phyloP scores from a whole-genome alignment of 2,113 vertebrate genomes.

The Sander lucioperca region DNA sequence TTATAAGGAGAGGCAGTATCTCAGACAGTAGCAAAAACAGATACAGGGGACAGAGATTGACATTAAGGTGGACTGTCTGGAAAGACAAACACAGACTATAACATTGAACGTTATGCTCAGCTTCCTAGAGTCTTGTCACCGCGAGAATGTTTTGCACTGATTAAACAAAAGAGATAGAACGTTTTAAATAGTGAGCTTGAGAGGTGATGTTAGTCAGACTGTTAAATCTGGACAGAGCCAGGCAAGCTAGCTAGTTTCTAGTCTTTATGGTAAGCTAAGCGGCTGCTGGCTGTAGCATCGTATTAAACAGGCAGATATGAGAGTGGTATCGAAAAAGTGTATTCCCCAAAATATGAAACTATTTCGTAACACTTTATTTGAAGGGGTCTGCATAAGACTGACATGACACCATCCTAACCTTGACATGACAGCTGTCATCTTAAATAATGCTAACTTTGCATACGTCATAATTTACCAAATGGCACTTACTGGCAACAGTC shows the following conservation, averaged over 20 bases:
- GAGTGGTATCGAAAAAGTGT: no score
- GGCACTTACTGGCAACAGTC: no score
- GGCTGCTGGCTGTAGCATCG: neutral
- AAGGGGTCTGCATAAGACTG: no score
- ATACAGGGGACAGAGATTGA: neutral
- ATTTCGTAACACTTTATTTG: no score
- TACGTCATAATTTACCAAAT: no score
- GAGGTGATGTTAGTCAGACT: neutral
- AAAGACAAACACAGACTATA: neutral
- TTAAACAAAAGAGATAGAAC: no score
- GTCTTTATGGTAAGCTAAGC: no score
- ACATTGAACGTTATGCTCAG: neutral
- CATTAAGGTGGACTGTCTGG: neutral
- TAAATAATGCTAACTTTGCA: no score
- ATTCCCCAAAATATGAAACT: neutral
- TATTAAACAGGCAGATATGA: neutral
- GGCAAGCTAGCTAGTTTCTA: no score
- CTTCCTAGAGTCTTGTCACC: neutral
- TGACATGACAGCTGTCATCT: no score
- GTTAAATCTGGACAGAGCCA: neutral
- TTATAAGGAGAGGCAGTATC: conserved; percentile 50
- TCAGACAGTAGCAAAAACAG: conserved; percentile 29
- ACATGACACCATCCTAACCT: no score
- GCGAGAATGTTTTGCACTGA: neutral
- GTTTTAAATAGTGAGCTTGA: neutral